A percentile compares a stretch with the other conserved stretches of the same genome.
Conservation (phyloP, 1,140 invertebrate genomes). For the Ridgeia piscesae region DNA sequence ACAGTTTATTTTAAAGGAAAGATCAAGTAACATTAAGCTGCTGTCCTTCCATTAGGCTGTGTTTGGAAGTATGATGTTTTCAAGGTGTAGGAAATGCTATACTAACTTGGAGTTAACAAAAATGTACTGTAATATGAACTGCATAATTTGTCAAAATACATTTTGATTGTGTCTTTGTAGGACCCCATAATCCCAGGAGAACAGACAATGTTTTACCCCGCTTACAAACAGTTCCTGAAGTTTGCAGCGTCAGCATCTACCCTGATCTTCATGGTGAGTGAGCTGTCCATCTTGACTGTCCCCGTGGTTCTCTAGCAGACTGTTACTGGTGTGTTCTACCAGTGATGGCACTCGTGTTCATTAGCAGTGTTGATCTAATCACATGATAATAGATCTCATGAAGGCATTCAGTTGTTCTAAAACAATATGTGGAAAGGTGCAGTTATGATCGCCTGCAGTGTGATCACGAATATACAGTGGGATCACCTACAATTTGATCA, state of each 20-base stretch:
- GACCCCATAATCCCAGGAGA: conserved; percentile 46
- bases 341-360: neutral
- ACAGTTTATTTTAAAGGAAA: no score
- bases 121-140: neutral
- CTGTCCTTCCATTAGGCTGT: no score
- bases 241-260: conserved; percentile 46
- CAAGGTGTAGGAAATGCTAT: no score
- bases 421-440: no score
- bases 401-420: no score
- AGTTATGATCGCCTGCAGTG: no score
- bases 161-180: conserved; percentile 20
- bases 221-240: conserved; percentile 46
- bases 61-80: no score
- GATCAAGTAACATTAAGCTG: no score
- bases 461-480: no score
- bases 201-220: conserved; percentile 50
- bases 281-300: conserved; percentile 14
- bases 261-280: conserved; percentile 55
- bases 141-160: neutral
- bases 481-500: no score
- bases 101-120: neutral
- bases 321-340: neutral
- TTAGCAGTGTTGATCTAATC: no score
- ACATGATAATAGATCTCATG: no score
- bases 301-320: neutral